These are phyloP conservation scores for Coranthus polyacanthus DNA, from an alignment of 2,797 vertebrate genomes.

Conservation along the genomic window DNA sequence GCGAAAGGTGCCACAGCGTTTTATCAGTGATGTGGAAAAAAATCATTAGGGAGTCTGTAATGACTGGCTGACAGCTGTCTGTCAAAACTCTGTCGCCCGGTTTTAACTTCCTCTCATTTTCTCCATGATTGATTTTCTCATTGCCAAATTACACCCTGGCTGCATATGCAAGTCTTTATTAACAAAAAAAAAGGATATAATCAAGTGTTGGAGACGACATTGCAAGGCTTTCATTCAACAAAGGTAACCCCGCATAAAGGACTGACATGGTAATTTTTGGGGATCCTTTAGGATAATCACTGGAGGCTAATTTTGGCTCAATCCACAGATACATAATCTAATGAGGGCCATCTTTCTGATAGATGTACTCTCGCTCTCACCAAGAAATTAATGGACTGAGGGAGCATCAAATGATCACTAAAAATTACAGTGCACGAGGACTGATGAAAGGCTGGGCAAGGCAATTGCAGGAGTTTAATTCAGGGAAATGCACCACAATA, in stretches of 20 bases:
- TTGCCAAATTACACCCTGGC: constrained; percentile 18
- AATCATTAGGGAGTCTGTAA: constrained; percentile 62
- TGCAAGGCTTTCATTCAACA: background rate
- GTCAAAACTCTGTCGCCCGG: constrained; percentile 55
- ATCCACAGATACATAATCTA: constrained; percentile 6
- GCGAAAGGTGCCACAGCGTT: constrained; percentile 44
- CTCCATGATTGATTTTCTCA: constrained; percentile 63
- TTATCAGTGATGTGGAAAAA: constrained; percentile 52
- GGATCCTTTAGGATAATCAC: background rate
- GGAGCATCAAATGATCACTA: constrained; percentile 39
- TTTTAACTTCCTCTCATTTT: constrained; percentile 64
- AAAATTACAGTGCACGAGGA: constrained; percentile 39
- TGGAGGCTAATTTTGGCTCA: background rate
- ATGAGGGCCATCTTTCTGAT: constrained; percentile 19
- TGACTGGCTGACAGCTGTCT: constrained; percentile 77
- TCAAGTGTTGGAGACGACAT: constrained; percentile 18
- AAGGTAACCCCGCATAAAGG: background rate
- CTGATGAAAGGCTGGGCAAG: constrained; percentile 19
- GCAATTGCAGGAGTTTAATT: constrained; percentile 37
- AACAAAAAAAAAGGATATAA: constrained; percentile 34
- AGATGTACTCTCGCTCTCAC: constrained; percentile 18
- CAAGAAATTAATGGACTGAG: constrained; percentile 37
- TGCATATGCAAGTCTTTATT: constrained; percentile 51
- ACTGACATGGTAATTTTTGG: constrained; percentile 1
- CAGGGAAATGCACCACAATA: constrained; percentile 36